These are phyloP conservation scores for Thera obeliscata DNA, from an alignment of 2,888 invertebrate genomes.

Conservation along the genomic window DNA sequence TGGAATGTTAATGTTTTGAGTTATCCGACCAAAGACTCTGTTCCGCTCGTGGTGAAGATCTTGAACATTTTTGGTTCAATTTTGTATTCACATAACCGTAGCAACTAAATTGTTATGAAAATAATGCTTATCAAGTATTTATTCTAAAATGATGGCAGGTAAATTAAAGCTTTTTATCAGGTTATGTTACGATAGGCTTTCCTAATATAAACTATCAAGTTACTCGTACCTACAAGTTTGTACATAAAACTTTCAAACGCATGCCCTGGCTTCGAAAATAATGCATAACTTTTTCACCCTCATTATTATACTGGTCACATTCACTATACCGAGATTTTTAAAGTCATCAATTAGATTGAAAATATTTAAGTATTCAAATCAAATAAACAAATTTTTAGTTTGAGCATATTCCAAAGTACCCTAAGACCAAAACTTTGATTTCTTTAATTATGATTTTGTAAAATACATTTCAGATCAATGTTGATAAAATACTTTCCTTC, in stretches of 20 bases:
- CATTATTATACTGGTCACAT: not conserved
- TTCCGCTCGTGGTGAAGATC: not conserved
- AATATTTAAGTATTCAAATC: not conserved
- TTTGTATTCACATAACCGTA: conserved; percentile 14
- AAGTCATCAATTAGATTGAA: not conserved
- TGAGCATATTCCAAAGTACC: not conserved
- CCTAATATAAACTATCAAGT: conserved; percentile 1
- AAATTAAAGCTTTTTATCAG: conserved; percentile 16
- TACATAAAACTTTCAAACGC: conserved; percentile 42
- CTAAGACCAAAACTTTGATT: not conserved
- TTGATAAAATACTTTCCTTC: conserved; percentile 1
- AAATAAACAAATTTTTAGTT: not conserved
- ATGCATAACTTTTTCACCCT: conserved; percentile 33
- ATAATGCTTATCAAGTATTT: conserved; percentile 27
- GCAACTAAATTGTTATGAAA: conserved; percentile 18
- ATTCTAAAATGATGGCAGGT: conserved; percentile 7
- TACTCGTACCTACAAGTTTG: conserved; percentile 23
- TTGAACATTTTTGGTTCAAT: conserved; percentile 8
- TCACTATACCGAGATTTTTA: too few species aligned
- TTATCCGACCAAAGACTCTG: not conserved
- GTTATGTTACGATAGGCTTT: conserved; percentile 26
- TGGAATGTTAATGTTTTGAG: not conserved
- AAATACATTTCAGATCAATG: conserved; percentile 3
- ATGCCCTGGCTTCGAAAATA: conserved; percentile 51
- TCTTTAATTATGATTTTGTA: not conserved